Conservation (phyloP, 2,113 vertebrate species). For the Petroica traversi region DNA sequence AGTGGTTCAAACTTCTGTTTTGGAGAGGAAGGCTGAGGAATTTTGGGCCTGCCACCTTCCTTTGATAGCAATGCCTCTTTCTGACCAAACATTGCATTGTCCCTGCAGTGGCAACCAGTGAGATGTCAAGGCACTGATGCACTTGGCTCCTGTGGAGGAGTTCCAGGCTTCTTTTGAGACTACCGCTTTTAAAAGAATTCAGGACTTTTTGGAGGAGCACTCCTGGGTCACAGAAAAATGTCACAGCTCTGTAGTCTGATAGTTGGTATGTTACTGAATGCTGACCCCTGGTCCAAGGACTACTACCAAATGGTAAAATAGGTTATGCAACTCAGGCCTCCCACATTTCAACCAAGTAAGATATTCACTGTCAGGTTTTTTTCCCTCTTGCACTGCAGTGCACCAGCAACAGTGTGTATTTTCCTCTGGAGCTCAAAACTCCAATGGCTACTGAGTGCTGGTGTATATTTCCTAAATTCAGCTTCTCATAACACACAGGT, state of each 20-base stretch:
- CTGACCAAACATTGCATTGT: accelerated
- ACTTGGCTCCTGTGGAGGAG: accelerated
- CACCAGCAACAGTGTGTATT: neutral
- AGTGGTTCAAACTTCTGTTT: neutral
- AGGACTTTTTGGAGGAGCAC: neutral
- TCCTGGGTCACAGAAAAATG: neutral
- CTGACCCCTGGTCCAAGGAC: neutral
- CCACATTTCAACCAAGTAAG: accelerated
- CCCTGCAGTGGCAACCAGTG: neutral
- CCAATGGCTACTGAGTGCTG: neutral
- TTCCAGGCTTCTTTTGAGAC: neutral
- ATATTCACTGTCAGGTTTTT: neutral
- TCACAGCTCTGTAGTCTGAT: neutral
- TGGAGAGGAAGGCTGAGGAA: neutral
- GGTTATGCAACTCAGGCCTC: neutral
- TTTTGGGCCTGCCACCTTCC: neutral
- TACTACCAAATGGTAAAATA: neutral
- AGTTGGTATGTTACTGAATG: accelerated
- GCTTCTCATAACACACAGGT: neutral
- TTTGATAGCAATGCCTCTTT: neutral
- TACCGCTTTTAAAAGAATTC: neutral
- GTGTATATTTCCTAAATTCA: neutral
- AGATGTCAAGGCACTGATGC: neutral
- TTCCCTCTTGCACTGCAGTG: neutral
- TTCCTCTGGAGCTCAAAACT: neutral